phyloP scores from a whole-genome alignment of 2,113 vertebrate species.

The zebrafish (Danio rerio) region GRCz12tu NC_133192.1:16464501-16465000 shows the following conservation, averaged over 20 bases:
- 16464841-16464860: conserved; percentile 28
- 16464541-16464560: neutral
- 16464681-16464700: conserved; percentile 70
- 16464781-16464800: conserved; percentile 43
- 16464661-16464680: conserved; percentile 51
- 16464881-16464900: neutral
- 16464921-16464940: neutral
- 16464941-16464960: neutral
- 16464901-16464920: conserved; percentile 17
- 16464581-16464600: conserved; percentile 23
- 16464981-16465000: no score
- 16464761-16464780: conserved; percentile 57
- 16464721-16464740: conserved; percentile 68
- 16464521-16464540: neutral
- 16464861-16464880: conserved; percentile 30
- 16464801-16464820: conserved; percentile 20
- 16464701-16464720: conserved; percentile 74
- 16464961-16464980: neutral
- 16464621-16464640: conserved; percentile 54
- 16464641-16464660: conserved; percentile 64
- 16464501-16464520: no score
- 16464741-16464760: conserved; percentile 73
- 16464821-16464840: conserved; percentile 33
- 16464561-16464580: no score
- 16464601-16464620: conserved; percentile 60